Percentiles rank a stretch among this genome's conserved stretches.
Conservation (phyloP, 2,113 vertebrate genomes). For the Triplophysa dalaica region DNA sequence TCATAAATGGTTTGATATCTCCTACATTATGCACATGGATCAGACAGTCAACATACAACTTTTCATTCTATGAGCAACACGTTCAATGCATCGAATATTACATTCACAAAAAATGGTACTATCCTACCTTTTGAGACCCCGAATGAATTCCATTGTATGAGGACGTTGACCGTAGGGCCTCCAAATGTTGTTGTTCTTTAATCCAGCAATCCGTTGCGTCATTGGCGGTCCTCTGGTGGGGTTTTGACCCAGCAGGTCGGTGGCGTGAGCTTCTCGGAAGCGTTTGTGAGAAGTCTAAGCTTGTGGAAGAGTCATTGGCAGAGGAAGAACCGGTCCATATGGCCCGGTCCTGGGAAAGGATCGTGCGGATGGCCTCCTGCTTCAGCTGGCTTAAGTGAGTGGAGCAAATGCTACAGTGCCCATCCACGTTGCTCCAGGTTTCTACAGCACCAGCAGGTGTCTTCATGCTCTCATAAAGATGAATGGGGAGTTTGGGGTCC, state of each 20-base stretch:
- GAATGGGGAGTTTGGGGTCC: slow-evolving; percentile 69
- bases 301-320: slow-evolving; percentile 56
- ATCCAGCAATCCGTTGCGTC: slow-evolving; percentile 80
- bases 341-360: slow-evolving; percentile 73
- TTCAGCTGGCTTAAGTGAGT: slow-evolving; percentile 88
- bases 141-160: slow-evolving; percentile 80
- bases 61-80: not conserved
- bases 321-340: slow-evolving; percentile 60
- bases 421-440: slow-evolving; percentile 84
- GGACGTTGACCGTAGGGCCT: slow-evolving; percentile 73
- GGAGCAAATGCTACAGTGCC: slow-evolving; percentile 86
- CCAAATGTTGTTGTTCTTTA: slow-evolving; percentile 87
- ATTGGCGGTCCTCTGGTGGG: slow-evolving; percentile 81
- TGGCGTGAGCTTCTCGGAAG: slow-evolving; percentile 58
- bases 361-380: slow-evolving; percentile 91
- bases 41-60: slow-evolving; percentile 29
- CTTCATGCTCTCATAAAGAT: slow-evolving; percentile 88
- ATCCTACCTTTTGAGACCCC: slow-evolving; percentile 82
- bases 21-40: slow-evolving; percentile 28
- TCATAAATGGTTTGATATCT: slow-evolving; percentile 37
- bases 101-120: not conserved
- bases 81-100: too few species aligned
- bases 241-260: slow-evolving; percentile 57
- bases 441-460: slow-evolving; percentile 83
- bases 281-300: slow-evolving; percentile 59